Evolutionary conservation across 64 coral and sea anemone species (phyloP).

Genomic region (Catalaphyllia jardinei): DNA sequence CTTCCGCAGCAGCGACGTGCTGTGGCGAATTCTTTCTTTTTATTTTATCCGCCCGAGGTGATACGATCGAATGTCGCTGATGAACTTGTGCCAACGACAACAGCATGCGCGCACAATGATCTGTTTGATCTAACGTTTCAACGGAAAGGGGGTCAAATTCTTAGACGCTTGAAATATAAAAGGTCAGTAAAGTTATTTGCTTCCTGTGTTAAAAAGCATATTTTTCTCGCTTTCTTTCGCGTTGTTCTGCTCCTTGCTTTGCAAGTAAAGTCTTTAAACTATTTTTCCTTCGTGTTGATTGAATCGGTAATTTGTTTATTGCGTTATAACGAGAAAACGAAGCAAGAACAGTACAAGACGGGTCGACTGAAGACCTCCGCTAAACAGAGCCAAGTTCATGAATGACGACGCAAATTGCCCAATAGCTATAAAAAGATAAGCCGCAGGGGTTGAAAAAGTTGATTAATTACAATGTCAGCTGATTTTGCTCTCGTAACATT

Average conservation of each 20-base stretch:
- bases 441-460: neutral
- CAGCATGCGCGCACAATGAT: neutral
- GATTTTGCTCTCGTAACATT: neutral
- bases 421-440: neutral
- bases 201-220: neutral
- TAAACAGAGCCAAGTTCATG: neutral
- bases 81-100: neutral
- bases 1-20: neutral
- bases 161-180: neutral
- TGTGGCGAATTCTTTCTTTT: neutral
- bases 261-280: neutral
- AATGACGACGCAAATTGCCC: neutral
- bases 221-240: neutral
- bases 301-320: neutral
- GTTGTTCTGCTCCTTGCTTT: neutral
- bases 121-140: neutral
- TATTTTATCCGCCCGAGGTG: neutral
- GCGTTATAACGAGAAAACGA: neutral
- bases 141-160: slow-evolving; percentile 11
- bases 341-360: neutral
- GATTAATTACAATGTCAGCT: neutral
- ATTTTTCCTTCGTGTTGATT: neutral
- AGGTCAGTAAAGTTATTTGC: neutral
- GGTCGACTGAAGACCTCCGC: neutral
- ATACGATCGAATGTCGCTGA: neutral